These are phyloP conservation scores for Dryobates pubescens DNA, from an alignment of 2,797 vertebrate genomes.

Conservation along the genomic window DNA sequence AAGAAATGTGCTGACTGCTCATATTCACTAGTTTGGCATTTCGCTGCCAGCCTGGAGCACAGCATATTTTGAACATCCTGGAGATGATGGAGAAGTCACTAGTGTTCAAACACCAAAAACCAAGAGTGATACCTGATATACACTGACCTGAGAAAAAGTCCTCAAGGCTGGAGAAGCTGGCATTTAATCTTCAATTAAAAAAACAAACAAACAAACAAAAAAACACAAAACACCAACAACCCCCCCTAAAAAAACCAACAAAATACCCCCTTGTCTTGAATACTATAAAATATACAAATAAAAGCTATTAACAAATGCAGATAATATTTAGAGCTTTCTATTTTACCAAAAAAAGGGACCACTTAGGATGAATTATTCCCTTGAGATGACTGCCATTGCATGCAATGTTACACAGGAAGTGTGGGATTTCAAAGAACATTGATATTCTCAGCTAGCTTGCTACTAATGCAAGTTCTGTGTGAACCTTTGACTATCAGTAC, in stretches of 20 bases:
- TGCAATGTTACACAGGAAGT: conserved; percentile 2
- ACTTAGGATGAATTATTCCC: neutral
- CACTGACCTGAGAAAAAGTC: neutral
- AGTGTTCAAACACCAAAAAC: neutral
- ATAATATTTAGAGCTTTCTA: neutral
- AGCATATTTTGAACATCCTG: neutral
- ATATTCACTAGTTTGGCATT: neutral
- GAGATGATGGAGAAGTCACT: neutral
- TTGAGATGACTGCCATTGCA: neutral
- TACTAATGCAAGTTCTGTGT: neutral
- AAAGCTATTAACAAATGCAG: neutral
- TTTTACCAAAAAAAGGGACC: neutral
- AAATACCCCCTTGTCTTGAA: neutral
- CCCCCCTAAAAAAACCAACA: too few species aligned
- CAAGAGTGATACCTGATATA: neutral
- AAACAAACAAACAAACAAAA: too few species aligned
- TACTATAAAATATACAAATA: neutral
- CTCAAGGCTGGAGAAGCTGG: neutral
- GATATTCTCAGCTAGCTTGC: neutral
- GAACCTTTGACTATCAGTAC: neutral
- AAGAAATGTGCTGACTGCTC: neutral
- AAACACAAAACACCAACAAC: too few species aligned
- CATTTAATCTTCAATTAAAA: neutral
- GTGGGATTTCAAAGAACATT: neutral
- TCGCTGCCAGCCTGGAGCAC: neutral